phyloP scores from a whole-genome alignment of 2,113 vertebrate species.

The Zingel zingel region DNA sequence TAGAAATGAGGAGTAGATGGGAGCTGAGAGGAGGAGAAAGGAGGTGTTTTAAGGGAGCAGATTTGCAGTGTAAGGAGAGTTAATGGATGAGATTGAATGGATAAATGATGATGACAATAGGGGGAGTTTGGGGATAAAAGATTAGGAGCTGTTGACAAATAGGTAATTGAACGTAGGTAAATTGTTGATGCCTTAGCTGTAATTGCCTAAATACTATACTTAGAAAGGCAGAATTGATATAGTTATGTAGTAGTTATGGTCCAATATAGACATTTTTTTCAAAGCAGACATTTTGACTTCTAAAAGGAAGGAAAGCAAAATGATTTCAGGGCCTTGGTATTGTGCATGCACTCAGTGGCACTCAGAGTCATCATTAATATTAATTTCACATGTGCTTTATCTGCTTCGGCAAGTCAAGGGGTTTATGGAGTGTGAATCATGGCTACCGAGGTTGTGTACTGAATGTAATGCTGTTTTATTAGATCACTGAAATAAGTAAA shows the following conservation, averaged over 20 bases:
- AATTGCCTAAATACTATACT: not conserved
- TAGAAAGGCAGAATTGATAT: not conserved
- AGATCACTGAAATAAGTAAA: not conserved
- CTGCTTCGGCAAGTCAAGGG: not conserved
- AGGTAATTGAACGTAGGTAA: not conserved
- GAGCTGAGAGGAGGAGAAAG: slow-evolving; percentile 3
- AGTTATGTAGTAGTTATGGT: not conserved
- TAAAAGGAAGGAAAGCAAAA: not conserved
- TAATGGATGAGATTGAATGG: not conserved
- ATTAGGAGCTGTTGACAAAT: not conserved
- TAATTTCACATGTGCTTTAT: not conserved
- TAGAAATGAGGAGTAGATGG: slow-evolving; percentile 41
- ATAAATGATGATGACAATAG: slow-evolving; percentile 4
- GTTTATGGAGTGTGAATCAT: not conserved
- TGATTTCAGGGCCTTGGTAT: not conserved
- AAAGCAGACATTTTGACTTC: not conserved
- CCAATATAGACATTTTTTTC: not conserved
- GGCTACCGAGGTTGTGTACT: not conserved
- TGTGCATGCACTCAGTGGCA: slow-evolving; percentile 15
- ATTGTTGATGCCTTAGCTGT: not conserved
- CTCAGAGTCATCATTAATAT: slow-evolving; percentile 1
- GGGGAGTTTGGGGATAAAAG: not conserved
- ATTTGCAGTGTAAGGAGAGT: slow-evolving; percentile 18
- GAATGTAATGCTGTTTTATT: not conserved
- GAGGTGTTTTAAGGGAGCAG: slow-evolving; percentile 10